phyloP scores from a whole-genome alignment of 2,888 invertebrate species.

The Synanthedon tipuliformis region DNA sequence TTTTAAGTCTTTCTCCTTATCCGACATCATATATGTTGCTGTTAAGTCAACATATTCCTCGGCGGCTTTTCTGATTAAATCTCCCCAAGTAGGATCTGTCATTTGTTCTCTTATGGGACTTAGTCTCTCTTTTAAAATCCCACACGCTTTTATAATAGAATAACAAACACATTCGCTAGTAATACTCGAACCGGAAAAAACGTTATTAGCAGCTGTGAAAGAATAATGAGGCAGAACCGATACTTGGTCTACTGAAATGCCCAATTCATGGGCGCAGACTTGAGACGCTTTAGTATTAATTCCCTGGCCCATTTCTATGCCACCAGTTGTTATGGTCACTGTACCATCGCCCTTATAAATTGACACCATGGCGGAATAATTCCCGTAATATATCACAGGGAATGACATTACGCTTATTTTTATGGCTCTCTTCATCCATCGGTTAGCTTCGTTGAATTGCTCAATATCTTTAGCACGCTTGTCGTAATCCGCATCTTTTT shows the following conservation, averaged over 20 bases:
- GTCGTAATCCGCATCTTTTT: constrained; percentile 66
- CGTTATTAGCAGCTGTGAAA: constrained; percentile 71
- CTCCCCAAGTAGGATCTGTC: constrained; percentile 68
- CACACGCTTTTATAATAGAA: constrained; percentile 71
- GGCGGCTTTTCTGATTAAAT: constrained; percentile 67
- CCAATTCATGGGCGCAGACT: constrained; percentile 79
- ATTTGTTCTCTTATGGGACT: constrained; percentile 62
- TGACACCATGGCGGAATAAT: constrained; percentile 71
- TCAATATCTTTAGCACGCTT: constrained; percentile 56
- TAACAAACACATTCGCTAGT: constrained; percentile 73
- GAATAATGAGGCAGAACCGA: constrained; percentile 71
- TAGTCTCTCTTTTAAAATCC: constrained; percentile 66
- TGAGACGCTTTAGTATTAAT: constrained; percentile 83
- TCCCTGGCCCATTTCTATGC: constrained; percentile 83
- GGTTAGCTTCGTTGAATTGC: constrained; percentile 73
- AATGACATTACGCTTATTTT: constrained; percentile 76
- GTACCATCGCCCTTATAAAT: constrained; percentile 78
- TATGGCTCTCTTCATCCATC: constrained; percentile 82
- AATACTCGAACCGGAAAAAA: constrained; percentile 75
- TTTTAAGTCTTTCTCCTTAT: constrained; percentile 57
- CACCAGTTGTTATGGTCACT: constrained; percentile 77
- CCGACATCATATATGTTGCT: constrained; percentile 71
- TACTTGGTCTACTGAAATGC: constrained; percentile 73
- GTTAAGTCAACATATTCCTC: constrained; percentile 68
- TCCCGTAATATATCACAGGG: constrained; percentile 65